Base-by-base conservation (phyloP, 2,113 vertebrate genomes). In the Corythornis cristatus region DNA sequence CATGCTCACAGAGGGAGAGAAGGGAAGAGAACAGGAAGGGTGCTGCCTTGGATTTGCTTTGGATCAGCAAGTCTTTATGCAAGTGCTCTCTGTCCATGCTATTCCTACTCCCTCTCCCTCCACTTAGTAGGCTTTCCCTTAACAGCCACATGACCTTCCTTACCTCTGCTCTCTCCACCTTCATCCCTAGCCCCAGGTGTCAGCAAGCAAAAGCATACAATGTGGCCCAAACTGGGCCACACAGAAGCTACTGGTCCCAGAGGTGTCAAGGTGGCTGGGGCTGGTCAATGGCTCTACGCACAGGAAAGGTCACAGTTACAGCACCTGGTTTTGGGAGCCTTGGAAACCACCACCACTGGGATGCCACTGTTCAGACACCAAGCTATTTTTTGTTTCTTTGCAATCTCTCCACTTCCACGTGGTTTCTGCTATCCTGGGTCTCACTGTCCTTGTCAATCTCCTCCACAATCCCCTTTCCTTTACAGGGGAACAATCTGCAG, bases 381-480 rank as follows among this genome's bases (percentile, higher is more conserved):
- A 2, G 8, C 8, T 46, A n/a, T 11, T 71, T 57, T 19, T 45
- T 46, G 42, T 73, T 37, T 29, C 37, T 73, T 97, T 97, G 90
- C 28, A 61, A 40, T 22, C 43, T 89, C 42, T 91, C 82, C 10
- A 56, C 23, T 88, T 93, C 50, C 58, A 84, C 54, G 3, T 79
- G 64, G 1, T 67, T 75, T 96, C 93, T 83, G 70, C 97, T 95
- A 40, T 43, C 62, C 88, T 45, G 46, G 80, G 83, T 84, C 46
- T 90, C 95, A 57, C 88, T 71, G 33, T 93, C 79, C 77, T 97
- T 89, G 23, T 92, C 72, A 6, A 96, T 94, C 68, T 97, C 96
- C 7, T 93, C 65, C 15, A 80, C 66, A 67, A 93, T 87, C 54
- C 91, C 82, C 53, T 92, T 81, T 6, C 84, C 96, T 2, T 90